These are phyloP conservation scores for Adelosebastes latens DNA, from an alignment of 2,797 vertebrate species.

Conservation along the genomic window DNA sequence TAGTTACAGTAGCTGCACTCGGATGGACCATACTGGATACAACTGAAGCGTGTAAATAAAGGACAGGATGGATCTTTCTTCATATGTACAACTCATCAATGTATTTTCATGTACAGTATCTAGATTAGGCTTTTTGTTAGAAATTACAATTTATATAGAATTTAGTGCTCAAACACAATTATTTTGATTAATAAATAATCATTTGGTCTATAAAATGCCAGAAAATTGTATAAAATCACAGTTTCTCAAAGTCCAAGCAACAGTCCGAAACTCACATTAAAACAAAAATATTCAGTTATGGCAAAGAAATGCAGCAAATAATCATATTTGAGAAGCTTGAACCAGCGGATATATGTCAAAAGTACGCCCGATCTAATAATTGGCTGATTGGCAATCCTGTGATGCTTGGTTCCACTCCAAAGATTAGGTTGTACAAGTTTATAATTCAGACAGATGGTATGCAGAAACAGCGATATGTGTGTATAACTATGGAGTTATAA, in stretches of 20 bases:
- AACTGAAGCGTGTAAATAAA: constrained; percentile 5
- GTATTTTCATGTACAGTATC: not conserved
- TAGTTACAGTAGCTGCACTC: constrained; percentile 41
- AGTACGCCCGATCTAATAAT: not conserved
- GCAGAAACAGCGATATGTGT: not conserved
- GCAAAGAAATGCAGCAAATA: not conserved
- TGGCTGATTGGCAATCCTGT: not conserved
- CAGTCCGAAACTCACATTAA: not conserved
- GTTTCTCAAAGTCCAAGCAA: not conserved
- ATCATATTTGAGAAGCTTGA: not conserved
- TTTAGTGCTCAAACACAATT: not conserved
- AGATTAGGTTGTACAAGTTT: not conserved
- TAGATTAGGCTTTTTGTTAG: not conserved
- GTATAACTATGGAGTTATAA: not conserved
- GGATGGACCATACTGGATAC: not conserved
- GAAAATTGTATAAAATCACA: not conserved
- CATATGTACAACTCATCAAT: not conserved
- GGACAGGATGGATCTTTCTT: not conserved
- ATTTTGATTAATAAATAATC: not conserved
- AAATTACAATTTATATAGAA: not conserved
- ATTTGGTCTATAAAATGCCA: not conserved
- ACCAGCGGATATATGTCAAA: not conserved
- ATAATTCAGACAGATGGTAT: not conserved
- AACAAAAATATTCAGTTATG: not conserved
- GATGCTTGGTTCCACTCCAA: not conserved